Conservation (phyloP, 2,888 invertebrate genomes). For the Zaprionus lineosus region DNA sequence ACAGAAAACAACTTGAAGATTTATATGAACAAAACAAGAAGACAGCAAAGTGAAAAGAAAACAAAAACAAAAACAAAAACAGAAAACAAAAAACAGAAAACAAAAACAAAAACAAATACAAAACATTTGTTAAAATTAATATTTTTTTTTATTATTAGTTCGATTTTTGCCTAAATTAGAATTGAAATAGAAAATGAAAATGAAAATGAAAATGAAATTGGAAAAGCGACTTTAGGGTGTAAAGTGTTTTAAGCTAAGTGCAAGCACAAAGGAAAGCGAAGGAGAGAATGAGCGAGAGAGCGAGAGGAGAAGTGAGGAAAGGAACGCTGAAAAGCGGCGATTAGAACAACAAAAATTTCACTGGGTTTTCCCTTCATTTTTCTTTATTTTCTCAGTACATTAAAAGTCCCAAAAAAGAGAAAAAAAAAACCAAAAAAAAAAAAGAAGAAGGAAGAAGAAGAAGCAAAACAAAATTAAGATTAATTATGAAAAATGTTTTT, state of each 20-base stretch:
- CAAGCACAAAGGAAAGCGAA: constrained; percentile 51
- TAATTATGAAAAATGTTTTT: too few relatives aligned
- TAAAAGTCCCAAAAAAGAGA: constrained; percentile 22
- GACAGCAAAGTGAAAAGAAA: constrained; percentile 12
- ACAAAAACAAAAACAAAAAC: neutral
- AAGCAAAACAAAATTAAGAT: neutral
- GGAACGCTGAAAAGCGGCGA: too few relatives aligned
- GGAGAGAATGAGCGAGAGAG: neutral
- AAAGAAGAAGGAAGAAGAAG: neutral
- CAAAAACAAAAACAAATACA: constrained; percentile 59
- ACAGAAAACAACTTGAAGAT: too few relatives aligned
- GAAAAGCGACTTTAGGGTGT: constrained; percentile 10
- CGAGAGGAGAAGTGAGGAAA: constrained; percentile 23
- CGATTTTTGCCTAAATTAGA: too few relatives aligned
- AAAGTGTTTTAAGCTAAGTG: constrained; percentile 16
- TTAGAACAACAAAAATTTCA: too few relatives aligned
- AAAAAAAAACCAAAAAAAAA: constrained; percentile 6
- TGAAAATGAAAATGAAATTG: constrained; percentile 52
- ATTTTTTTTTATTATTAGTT: too few relatives aligned
- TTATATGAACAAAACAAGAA: constrained; percentile 24
- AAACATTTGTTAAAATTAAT: too few relatives aligned
- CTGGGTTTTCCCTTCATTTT: too few relatives aligned
- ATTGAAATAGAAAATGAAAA: constrained; percentile 1
- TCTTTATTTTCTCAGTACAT: constrained; percentile 23
- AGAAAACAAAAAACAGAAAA: constrained; percentile 27